Conservation (phyloP, 2,113 vertebrate species). For the Tragulus kanchil region DNA sequence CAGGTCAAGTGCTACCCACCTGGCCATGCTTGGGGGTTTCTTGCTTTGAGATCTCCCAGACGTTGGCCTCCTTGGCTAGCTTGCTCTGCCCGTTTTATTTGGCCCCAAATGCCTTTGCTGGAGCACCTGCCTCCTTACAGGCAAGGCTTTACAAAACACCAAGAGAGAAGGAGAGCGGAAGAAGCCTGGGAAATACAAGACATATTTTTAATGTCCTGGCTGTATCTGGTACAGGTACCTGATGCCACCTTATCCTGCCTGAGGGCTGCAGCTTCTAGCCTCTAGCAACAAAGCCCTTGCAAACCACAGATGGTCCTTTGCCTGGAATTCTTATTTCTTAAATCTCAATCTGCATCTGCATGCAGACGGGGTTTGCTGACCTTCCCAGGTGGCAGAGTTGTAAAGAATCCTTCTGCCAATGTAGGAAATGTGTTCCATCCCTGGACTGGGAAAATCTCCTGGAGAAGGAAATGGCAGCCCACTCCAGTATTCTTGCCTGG, state of each 20-base stretch:
- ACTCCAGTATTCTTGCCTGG: background rate
- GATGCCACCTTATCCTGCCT: background rate
- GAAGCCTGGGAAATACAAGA: background rate
- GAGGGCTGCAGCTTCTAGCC: background rate
- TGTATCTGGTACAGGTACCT: background rate
- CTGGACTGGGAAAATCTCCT: background rate
- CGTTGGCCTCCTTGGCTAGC: rapidly evolving
- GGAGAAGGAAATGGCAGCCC: background rate
- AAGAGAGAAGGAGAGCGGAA: background rate
- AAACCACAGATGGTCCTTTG: background rate
- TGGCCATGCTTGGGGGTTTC: background rate
- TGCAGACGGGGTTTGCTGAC: background rate
- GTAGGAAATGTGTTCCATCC: background rate
- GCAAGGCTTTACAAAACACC: background rate
- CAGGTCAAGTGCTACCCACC: background rate
- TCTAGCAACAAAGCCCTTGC: background rate
- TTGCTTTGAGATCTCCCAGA: background rate
- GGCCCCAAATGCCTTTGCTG: background rate
- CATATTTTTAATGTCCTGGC: background rate
- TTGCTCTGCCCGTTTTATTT: background rate
- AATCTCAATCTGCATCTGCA: background rate
- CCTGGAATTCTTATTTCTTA: background rate
- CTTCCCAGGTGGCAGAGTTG: background rate
- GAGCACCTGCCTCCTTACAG: background rate
- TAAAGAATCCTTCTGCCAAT: background rate